These are phyloP conservation scores for Sylvia borin DNA, from an alignment of 2,797 vertebrate species.

Conservation along the genomic window DNA sequence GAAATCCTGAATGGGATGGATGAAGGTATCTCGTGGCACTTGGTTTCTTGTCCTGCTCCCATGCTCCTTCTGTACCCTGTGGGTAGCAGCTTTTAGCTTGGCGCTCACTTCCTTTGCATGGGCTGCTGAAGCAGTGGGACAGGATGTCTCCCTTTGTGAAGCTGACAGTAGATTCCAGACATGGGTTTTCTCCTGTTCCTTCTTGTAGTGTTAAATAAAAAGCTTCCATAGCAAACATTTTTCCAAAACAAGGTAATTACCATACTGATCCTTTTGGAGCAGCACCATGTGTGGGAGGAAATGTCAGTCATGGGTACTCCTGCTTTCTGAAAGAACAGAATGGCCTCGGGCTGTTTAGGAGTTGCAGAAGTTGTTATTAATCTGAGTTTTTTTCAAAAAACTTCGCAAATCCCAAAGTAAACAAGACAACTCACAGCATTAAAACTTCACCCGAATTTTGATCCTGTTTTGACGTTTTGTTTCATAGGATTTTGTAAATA, in stretches of 20 bases:
- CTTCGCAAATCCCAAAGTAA: neutral
- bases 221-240: neutral
- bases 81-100: neutral
- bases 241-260: slow-evolving; percentile 34
- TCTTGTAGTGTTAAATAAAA: neutral
- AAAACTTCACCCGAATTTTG: neutral
- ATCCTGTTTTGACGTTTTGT: neutral
- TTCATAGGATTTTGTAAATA: neutral
- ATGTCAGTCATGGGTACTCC: neutral
- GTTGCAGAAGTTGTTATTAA: neutral
- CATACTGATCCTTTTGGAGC: neutral
- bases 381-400: neutral
- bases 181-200: neutral
- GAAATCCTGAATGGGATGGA: slow-evolving; percentile 98
- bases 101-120: accelerated
- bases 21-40: slow-evolving; percentile 81
- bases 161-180: neutral
- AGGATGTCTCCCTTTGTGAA: neutral
- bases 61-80: neutral
- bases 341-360: neutral
- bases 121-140: neutral
- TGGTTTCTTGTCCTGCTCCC: neutral
- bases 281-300: neutral
- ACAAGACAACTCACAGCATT: neutral
- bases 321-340: neutral